Conservation (phyloP, 1,140 invertebrate species). For the Acromyrmex heyeri region DNA sequence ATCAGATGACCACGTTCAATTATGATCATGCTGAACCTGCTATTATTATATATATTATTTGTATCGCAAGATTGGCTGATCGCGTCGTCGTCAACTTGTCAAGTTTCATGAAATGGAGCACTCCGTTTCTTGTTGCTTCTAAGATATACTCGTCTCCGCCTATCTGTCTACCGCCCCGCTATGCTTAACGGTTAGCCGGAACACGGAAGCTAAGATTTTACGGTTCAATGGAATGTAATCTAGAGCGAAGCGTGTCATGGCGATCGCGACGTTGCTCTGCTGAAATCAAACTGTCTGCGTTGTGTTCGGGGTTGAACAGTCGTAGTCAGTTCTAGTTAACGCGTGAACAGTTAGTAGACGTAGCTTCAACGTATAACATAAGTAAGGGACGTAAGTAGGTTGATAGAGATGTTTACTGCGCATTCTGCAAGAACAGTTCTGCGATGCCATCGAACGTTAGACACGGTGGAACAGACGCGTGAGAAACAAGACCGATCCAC, state of each 20-base stretch:
- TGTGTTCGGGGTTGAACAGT: neutral
- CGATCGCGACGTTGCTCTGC: conserved; percentile 27
- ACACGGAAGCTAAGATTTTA: conserved; percentile 72
- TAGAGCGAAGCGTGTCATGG: conserved; percentile 9
- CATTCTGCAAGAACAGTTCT: neutral
- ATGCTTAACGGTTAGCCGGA: conserved; percentile 70
- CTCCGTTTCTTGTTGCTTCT: neutral
- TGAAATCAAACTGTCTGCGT: conserved; percentile 38
- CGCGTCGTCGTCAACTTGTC: conserved; percentile 30
- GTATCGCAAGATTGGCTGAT: conserved; percentile 10
- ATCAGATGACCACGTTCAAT: neutral
- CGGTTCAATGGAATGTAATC: conserved; percentile 73
- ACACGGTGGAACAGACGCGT: neutral
- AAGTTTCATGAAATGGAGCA: conserved; percentile 36
- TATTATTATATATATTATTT: conserved; percentile 9
- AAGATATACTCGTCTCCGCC: conserved; percentile 50
- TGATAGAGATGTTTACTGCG: conserved; percentile 39
- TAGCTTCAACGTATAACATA: neutral
- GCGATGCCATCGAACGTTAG: neutral
- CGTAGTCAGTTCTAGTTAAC: conserved; percentile 19
- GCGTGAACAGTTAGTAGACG: conserved; percentile 18
- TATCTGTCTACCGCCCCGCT: conserved; percentile 54
- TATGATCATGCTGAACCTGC: neutral
- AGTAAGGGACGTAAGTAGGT: conserved; percentile 32
- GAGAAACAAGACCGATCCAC: conserved; percentile 27